Evolutionary conservation across 2,888 invertebrate species (phyloP), one percentile per base, ranked within the genome.

Genomic region (Papilio protenor): DNA sequence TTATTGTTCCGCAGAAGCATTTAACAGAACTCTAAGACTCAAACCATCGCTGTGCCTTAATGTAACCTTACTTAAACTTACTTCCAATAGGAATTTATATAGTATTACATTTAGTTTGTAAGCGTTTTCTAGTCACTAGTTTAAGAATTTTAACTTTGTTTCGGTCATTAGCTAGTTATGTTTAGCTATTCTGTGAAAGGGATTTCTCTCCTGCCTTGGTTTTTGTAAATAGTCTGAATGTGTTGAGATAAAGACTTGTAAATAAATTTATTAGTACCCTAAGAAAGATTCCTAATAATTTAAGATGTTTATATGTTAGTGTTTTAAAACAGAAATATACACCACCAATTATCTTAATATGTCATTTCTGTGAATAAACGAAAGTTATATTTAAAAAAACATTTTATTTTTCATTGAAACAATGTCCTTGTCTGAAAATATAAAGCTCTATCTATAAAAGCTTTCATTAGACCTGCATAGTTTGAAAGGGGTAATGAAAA

Each of bases 251-350:
- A 93, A 93, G 94, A 93, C 92, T 93, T 91, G 89, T 91, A 89
- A 72, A 91, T 89, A 90, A 82, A 84, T 90, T 81, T 82, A 77
- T 80, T 92, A 92, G 93, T 84, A 94, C 93, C 91, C 82, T 94
- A 94, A 92, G 89, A 89, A 82, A 92, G 92, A 94, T 94, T 94
- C 94, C 94, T 94, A 94, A 92, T 92, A 93, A 87, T 88, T 85
- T 92, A 90, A 92, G 88, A 87, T 86, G 81, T 87, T 87, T 85
- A 79, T 85, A 85, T 79, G 86, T 82, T 85, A 86, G 84, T 85
- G 86, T 84, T 82, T 87, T 86, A 83, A 82, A 85, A 81, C 77
- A 82, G 84, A 81, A 82, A 81, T 84, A 85, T 83, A 66, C 83
- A 87, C 85, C 90, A 87, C 86, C 86, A 85, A 83, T 86, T 83